phyloP scores from a whole-genome alignment of 1,140 invertebrate genomes.

The Yoshiicerus persimilis region DNA sequence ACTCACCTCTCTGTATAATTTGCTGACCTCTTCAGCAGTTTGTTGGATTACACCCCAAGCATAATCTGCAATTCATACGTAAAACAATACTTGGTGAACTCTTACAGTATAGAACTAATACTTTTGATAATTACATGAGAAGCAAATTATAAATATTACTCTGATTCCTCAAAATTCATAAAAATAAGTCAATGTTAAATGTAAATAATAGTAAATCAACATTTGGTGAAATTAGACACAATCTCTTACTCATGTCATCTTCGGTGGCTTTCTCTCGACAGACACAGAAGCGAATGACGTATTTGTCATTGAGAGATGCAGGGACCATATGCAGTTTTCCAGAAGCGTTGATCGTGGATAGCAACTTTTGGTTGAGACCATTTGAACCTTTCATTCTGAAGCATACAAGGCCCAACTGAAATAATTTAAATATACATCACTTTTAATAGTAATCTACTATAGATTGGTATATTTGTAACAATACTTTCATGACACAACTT shows the following conservation, averaged over 20 bases:
- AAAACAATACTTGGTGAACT: not conserved
- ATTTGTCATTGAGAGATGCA: slow-evolving; percentile 84
- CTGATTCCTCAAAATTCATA: too few species aligned
- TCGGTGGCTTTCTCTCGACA: slow-evolving; percentile 86
- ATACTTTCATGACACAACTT: too few species aligned
- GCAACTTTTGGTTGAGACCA: slow-evolving; percentile 87
- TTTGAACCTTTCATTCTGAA: slow-evolving; percentile 84
- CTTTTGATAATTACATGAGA: too few species aligned
- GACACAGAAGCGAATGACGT: slow-evolving; percentile 93
- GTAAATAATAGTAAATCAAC: too few species aligned
- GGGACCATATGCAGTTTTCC: slow-evolving; percentile 98
- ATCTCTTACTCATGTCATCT: slow-evolving; percentile 82
- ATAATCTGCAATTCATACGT: slow-evolving; percentile 63
- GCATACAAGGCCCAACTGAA: slow-evolving; percentile 77
- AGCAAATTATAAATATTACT: too few species aligned
- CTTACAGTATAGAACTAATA: too few species aligned
- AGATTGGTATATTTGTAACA: too few species aligned
- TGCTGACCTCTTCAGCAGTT: slow-evolving; percentile 77
- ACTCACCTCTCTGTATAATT: slow-evolving; percentile 58
- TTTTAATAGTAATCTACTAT: too few species aligned
- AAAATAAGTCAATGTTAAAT: too few species aligned
- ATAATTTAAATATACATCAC: slow-evolving; percentile 33
- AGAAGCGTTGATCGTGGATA: slow-evolving; percentile 92
- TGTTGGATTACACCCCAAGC: slow-evolving; percentile 89
- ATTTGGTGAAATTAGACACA: too few species aligned